These are phyloP conservation scores for Brienomyrus brachyistius DNA, from an alignment of 2,113 vertebrate genomes.

Conservation along the genomic window DNA sequence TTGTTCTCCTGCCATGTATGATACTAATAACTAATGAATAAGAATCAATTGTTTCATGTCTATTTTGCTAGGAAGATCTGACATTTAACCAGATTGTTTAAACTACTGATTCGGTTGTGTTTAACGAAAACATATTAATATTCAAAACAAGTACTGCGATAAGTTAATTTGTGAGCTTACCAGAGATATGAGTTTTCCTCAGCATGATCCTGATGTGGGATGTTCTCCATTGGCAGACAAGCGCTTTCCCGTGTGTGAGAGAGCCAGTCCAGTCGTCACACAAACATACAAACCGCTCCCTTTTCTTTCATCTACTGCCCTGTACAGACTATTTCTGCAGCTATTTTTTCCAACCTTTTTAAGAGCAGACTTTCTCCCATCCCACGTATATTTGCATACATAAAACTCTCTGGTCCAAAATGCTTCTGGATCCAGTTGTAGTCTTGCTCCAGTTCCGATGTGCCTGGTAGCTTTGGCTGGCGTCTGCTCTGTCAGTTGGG, in stretches of 20 bases:
- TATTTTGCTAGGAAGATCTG: background rate
- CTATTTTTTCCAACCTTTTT: background rate
- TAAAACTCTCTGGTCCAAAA: background rate
- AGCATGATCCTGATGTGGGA: slow-evolving; percentile 32
- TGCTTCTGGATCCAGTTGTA: background rate
- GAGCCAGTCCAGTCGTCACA: background rate
- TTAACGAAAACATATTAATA: background rate
- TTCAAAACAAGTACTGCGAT: background rate
- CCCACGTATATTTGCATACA: background rate
- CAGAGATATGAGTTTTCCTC: slow-evolving; percentile 50
- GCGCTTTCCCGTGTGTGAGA: background rate
- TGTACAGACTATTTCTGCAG: background rate
- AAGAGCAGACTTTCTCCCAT: background rate
- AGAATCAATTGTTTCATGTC: background rate
- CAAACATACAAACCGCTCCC: background rate
- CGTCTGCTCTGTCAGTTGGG: slow-evolving; percentile 2
- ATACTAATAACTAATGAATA: no score
- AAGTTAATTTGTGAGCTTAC: slow-evolving; percentile 38
- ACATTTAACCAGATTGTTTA: background rate
- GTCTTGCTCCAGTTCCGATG: background rate
- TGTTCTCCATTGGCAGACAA: slow-evolving; percentile 42
- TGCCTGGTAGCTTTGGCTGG: background rate
- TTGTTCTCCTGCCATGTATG: background rate
- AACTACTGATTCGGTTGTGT: background rate
- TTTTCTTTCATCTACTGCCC: background rate